Conservation (phyloP, 1,140 invertebrate species). For the Heliconius nattereri region DNA sequence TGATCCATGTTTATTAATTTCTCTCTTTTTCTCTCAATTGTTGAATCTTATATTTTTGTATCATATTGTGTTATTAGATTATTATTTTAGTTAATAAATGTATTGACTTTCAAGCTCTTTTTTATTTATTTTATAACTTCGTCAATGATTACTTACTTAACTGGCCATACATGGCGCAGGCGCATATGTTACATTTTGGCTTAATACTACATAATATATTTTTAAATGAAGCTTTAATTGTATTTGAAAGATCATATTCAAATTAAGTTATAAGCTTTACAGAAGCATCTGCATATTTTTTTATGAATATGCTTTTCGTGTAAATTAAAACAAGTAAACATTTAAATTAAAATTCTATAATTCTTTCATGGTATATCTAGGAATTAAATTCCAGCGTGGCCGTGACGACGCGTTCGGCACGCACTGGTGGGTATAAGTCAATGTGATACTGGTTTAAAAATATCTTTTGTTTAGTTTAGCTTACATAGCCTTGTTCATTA, state of each 20-base stretch:
- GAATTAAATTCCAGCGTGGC: neutral
- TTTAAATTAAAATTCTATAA: too few species aligned
- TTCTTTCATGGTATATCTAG: neutral
- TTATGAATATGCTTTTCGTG: too few species aligned
- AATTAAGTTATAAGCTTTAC: too few species aligned
- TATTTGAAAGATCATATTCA: too few species aligned
- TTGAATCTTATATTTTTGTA: conserved; percentile 31
- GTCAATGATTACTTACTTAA: too few species aligned
- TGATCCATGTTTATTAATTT: neutral
- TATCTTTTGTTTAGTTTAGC: conserved; percentile 12
- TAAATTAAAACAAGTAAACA: too few species aligned
- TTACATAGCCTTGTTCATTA: neutral
- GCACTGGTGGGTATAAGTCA: conserved; percentile 3
- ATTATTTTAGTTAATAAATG: conserved; percentile 31
- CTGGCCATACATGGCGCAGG: too few species aligned
- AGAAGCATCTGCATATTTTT: too few species aligned
- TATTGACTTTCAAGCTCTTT: conserved; percentile 22
- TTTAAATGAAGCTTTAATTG: too few species aligned
- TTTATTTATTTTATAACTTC: neutral
- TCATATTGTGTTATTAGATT: conserved; percentile 26
- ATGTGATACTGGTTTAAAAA: conserved; percentile 6
- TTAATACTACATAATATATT: too few species aligned
- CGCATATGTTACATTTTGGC: neutral
- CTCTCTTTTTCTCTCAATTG: conserved; percentile 2
- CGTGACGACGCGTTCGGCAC: neutral